Evolutionary conservation across 2,797 vertebrate genomes (phyloP).

Genomic region (Aselliscus stoliczkanus): DNA sequence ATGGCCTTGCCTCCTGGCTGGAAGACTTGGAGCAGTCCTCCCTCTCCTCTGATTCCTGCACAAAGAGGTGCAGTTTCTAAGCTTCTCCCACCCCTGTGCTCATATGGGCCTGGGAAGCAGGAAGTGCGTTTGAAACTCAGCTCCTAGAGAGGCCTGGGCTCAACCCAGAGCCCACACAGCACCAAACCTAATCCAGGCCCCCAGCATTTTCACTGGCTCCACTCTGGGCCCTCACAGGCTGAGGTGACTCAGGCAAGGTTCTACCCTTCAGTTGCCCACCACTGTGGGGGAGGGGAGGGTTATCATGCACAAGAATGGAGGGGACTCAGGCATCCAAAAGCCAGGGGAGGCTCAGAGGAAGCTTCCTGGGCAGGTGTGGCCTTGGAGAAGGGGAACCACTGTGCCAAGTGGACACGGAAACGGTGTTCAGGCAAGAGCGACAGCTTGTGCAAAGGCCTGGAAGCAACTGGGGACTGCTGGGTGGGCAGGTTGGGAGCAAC

Average conservation of each 20-base stretch:
- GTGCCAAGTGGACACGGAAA: background rate
- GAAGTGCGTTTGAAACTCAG: background rate
- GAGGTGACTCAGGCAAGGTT: background rate
- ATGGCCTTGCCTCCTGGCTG: background rate
- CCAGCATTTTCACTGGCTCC: background rate
- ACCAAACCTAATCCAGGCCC: background rate
- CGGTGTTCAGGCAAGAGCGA: background rate
- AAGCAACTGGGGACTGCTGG: background rate
- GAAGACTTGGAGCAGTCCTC: background rate
- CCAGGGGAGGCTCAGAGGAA: background rate
- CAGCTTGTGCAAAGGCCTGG: background rate
- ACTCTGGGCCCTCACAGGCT: accelerated
- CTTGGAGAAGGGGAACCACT: background rate
- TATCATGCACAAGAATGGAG: too few species aligned
- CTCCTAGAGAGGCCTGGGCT: background rate
- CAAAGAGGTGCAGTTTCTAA: background rate
- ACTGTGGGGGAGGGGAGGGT: accelerated
- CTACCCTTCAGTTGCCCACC: background rate
- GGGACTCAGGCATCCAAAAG: background rate
- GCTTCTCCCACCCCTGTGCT: background rate
- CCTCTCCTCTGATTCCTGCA: background rate
- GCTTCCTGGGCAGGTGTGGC: background rate
- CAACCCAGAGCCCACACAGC: background rate
- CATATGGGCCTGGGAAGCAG: background rate
- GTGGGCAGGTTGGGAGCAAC: background rate